Base-by-base conservation (phyloP, 2,888 invertebrate species). In the Proisotoma minuta region DNA sequence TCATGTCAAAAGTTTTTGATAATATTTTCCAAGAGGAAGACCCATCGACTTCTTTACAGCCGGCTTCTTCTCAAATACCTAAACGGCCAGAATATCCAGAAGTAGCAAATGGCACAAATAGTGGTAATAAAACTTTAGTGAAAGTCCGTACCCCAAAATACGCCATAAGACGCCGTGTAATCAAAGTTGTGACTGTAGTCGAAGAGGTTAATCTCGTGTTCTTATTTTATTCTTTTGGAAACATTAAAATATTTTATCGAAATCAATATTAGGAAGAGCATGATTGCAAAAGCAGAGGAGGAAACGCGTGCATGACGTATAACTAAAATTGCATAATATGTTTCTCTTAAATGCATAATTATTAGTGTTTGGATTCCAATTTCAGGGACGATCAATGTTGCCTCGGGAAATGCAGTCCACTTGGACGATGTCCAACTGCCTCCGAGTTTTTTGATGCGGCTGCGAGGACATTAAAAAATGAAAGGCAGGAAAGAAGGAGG, bases 401-500 rank as follows among this genome's bases (percentile, higher is more conserved):
- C 24, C 8, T 49, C 5, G 49, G 49, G 3, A 18, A 5, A 24
- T 49, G 49, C 23, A 49, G 49, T 23, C 47, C 23, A 22, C 18
- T 49, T 15, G 49, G 49, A 24, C 23, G 20, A 22, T 49, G 49
- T 24, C 49, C 49, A 20, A 49, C 49, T 4, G 49, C 49, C 49
- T 4, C 20, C 8, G 23, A 49, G 18, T 8, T 47, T 47, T 20
- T 47, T 20, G 47, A 47, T 5, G 47, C n/a, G 10, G 12, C 12
- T 10, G 47, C 47, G 10, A 20, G 5, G 5, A 20, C 12, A 10
- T 18, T 20, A 10, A 47, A n/a, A 8, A 47, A 47, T 5, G 47
- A 47, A 34, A 34, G n/a, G n/a, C n/a, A n/a, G n/a, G n/a, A n/a
- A n/a, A n/a, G n/a, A n/a, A n/a, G n/a, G n/a, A n/a, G n/a, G n/a